A percentile compares a stretch with the other conserved stretches of the same genome.
Evolutionary conservation across 2,797 vertebrate species (phyloP).

Genomic region (Eurystomus glaucurus): DNA sequence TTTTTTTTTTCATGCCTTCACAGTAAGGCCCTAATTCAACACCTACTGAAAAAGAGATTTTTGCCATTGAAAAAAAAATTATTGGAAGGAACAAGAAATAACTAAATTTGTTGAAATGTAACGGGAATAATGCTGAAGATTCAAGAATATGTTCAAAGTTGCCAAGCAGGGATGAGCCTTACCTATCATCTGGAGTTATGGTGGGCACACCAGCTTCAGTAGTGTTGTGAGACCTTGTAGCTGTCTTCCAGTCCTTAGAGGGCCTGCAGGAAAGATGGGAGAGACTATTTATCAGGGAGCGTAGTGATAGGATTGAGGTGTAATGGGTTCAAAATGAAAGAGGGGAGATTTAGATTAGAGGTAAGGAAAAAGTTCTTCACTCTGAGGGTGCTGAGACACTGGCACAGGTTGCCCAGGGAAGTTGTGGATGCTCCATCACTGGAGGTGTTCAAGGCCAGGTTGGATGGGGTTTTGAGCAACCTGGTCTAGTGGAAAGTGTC

Average conservation of each 20-base stretch:
- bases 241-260: not conserved
- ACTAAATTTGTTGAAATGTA: not conserved
- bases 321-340: not conserved
- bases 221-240: not conserved
- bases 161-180: not conserved
- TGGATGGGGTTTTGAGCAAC: not conserved
- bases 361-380: not conserved
- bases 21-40: not conserved
- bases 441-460: not conserved
- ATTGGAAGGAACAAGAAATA: not conserved
- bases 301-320: not conserved
- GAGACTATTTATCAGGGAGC: no score
- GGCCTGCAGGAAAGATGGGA: not conserved
- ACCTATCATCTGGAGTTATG: rapidly evolving
- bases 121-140: rapidly evolving
- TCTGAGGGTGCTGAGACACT: not conserved
- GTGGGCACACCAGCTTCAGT: not conserved
- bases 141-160: not conserved
- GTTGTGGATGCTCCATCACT: not conserved
- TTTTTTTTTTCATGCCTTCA: not conserved
- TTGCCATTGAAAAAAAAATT: not conserved
- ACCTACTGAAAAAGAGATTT: not conserved
- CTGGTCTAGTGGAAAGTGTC: not conserved
- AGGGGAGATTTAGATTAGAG: not conserved
- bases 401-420: not conserved